Base-by-base conservation (phyloP, 2,797 vertebrate genomes). In the Poeciliopsis turneri region DNA sequence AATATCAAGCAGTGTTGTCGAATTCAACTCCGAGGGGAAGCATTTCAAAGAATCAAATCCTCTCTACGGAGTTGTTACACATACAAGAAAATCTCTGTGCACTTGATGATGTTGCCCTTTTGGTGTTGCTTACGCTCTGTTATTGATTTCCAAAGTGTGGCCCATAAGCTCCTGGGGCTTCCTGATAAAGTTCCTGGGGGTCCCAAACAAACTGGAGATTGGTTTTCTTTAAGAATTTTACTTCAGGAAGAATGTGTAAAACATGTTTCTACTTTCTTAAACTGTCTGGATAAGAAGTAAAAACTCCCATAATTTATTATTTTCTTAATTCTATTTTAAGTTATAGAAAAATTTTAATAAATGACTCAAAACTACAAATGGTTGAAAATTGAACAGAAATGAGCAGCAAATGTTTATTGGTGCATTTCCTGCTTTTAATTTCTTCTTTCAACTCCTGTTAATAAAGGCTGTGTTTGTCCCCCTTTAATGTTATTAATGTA, bases 11-110 rank as follows among this genome's bases (percentile, higher is more conserved):
- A 86, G 91, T 89, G 91, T 92, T 94, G 93, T 92, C 93, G 92
- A 94, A 92, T 95, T 93, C 94, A 95, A 95, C 95, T 94, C 96
- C 94, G 93, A 90, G 93, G 92, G 90, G 92, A 95, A 92, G 90
- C 87, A 92, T 96, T 97, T 96, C 95, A 96, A 96, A 96, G 95
- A 95, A 96, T 95, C 92, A 94, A 93, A 95, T 95, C 90, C 92
- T 92, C 93, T 94, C 91, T 93, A 91, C 85, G 92, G 89, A 94
- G 92, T 92, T 94, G 80, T 94, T 82, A 20, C 72, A 93, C 83
- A 88, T 84, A 90, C 90, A 90, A 88, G 87, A 89, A 88, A 90
- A 92, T 90, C 90, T 87, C 86, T 11, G 79, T 81, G 87, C 85
- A 87, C 86, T 90, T 16, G 28, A 89, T 89, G 93, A 92, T 93